Evolutionary conservation across 2,888 invertebrate species (phyloP).

Genomic region (Ormyrus nitidulus): DNA sequence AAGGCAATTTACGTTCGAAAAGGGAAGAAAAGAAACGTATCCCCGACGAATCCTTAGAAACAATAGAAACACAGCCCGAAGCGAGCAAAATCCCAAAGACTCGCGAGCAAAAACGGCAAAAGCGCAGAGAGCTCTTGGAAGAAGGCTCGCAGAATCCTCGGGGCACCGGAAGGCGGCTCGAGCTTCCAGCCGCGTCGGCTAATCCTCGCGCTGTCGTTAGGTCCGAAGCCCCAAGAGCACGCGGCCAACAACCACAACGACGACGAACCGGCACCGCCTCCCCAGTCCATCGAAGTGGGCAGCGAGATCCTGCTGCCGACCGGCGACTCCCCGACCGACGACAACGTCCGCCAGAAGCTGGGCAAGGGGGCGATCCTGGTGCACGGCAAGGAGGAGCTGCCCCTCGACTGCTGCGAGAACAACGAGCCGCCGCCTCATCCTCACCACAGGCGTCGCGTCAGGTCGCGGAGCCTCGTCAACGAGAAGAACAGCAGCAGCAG

Average conservation of each 20-base stretch:
- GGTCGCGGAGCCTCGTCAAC: constrained; percentile 60
- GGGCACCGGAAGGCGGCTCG: not conserved
- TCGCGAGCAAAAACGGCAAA: not conserved
- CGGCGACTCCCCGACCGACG: constrained; percentile 70
- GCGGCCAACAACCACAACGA: constrained; percentile 60
- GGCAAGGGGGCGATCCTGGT: constrained; percentile 76
- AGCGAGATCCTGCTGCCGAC: constrained; percentile 72
- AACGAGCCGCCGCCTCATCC: constrained; percentile 20
- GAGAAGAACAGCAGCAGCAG: constrained; percentile 67
- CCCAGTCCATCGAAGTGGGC: constrained; percentile 71
- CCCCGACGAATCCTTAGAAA: not conserved
- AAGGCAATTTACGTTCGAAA: not conserved
- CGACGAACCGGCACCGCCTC: not conserved
- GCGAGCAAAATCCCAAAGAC: not conserved
- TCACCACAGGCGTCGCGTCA: constrained; percentile 52
- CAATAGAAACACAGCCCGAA: not conserved
- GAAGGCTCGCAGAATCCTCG: not conserved
- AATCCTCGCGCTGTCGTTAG: constrained; percentile 53
- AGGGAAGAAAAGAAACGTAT: not conserved
- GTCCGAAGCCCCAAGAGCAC: constrained; percentile 54
- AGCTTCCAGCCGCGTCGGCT: no score
- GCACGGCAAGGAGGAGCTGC: constrained; percentile 84
- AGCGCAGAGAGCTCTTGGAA: not conserved
- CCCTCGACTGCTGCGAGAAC: constrained; percentile 71
- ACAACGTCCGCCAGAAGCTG: constrained; percentile 76